Evolutionary conservation across 2,797 vertebrate species (phyloP).

Genomic region (Amazona ochrocephala): DNA sequence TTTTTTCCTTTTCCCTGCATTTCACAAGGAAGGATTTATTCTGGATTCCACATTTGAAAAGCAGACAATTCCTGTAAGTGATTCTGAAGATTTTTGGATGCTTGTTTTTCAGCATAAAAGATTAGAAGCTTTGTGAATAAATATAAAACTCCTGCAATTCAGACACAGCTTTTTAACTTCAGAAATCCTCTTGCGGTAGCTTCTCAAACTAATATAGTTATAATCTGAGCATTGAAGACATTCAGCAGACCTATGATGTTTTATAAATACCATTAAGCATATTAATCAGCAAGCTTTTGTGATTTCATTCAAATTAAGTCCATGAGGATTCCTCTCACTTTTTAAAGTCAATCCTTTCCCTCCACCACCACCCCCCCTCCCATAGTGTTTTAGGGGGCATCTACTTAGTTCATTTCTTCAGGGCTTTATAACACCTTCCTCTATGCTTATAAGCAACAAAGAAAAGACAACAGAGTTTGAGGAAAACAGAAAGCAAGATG

Average conservation of each 20-base stretch:
- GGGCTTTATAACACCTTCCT: neutral
- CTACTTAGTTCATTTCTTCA: conserved; percentile 1
- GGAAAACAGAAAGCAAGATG: neutral
- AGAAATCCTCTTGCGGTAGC: conserved; percentile 20
- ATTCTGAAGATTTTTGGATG: neutral
- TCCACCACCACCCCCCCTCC: neutral
- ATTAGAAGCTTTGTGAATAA: conserved; percentile 34
- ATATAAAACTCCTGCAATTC: neutral
- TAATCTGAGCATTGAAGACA: conserved; percentile 3
- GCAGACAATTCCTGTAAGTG: conserved; percentile 25
- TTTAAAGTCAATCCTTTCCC: neutral
- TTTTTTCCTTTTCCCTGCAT: neutral
- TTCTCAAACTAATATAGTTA: conserved; percentile 29
- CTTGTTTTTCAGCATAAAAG: conserved; percentile 35
- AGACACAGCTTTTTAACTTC: conserved; percentile 13
- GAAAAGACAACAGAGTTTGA: neutral
- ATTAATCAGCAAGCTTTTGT: conserved; percentile 20
- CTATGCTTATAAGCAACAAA: neutral
- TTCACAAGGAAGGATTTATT: neutral
- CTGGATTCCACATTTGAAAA: conserved; percentile 19
- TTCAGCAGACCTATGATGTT: neutral
- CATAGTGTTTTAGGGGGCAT: neutral
- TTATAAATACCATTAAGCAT: neutral
- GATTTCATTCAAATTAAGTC: neutral
- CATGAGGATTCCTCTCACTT: neutral